Evolutionary conservation across 2,113 vertebrate genomes (phyloP).

Genomic region (Azemiops feae): DNA sequence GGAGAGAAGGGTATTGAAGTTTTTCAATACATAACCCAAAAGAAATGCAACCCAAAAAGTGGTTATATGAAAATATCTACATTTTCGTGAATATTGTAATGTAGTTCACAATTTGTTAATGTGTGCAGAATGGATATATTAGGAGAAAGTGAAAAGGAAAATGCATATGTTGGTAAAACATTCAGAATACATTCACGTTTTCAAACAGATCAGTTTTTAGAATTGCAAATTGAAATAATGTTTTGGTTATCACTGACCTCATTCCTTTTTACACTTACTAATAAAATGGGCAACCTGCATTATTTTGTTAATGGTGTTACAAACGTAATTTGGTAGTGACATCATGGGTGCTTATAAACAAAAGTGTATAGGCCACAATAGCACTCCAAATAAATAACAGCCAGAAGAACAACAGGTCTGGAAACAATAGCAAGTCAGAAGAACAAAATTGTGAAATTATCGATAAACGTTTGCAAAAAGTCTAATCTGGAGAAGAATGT

Average conservation of each 20-base stretch:
- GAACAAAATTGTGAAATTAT: background rate
- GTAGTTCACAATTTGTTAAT: background rate
- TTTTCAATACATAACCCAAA: background rate
- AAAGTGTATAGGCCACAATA: background rate
- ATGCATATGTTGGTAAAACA: background rate
- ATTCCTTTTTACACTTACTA: background rate
- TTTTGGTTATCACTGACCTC: background rate
- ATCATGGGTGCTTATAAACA: background rate
- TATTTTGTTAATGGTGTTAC: background rate
- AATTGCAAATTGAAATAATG: background rate
- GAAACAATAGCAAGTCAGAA: background rate
- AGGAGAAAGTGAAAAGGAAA: background rate
- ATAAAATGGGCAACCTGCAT: background rate
- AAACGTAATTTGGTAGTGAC: background rate
- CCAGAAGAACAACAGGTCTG: background rate
- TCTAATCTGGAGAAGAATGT: background rate
- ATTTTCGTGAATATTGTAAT: background rate
- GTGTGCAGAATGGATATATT: background rate
- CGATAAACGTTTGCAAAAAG: background rate
- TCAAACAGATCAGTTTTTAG: background rate
- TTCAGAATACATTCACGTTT: background rate
- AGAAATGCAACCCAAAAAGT: background rate
- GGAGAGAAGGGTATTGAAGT: background rate
- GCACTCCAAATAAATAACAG: background rate
- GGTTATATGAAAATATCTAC: background rate